Evolutionary conservation across 2,113 vertebrate genomes (phyloP).

Genomic region (Otis tarda): DNA sequence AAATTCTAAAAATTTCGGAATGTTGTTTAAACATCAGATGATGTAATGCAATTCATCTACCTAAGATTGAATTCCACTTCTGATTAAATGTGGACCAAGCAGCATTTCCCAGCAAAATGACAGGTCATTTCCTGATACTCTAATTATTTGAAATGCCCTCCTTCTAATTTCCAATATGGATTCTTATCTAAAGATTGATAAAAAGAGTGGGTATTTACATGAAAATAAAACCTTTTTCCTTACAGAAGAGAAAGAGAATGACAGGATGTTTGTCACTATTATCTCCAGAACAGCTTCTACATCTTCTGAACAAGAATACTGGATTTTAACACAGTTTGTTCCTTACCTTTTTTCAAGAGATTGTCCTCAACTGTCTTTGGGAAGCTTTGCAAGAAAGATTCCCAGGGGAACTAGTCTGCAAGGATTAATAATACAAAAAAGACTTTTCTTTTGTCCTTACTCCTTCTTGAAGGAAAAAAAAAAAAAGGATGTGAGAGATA

Average conservation of each 20-base stretch:
- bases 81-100: neutral
- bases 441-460: neutral
- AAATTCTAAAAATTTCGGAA: neutral
- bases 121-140: neutral
- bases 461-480: neutral
- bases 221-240: neutral
- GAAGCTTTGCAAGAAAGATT: neutral
- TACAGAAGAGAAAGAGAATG: neutral
- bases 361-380: neutral
- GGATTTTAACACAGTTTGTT: neutral
- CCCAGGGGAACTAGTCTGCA: neutral
- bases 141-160: neutral
- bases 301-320: neutral
- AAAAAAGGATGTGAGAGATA: neutral
- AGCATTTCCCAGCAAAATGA: neutral
- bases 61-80: neutral
- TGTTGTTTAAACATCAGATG: neutral
- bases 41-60: neutral
- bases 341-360: neutral
- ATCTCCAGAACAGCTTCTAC: neutral
- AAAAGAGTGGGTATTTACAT: neutral
- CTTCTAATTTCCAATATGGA: neutral
- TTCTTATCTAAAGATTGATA: neutral
- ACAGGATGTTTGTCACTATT: neutral
- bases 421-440: neutral